Conservation (phyloP, 2,797 vertebrate genomes). For the Champsocephalus gunnari region DNA sequence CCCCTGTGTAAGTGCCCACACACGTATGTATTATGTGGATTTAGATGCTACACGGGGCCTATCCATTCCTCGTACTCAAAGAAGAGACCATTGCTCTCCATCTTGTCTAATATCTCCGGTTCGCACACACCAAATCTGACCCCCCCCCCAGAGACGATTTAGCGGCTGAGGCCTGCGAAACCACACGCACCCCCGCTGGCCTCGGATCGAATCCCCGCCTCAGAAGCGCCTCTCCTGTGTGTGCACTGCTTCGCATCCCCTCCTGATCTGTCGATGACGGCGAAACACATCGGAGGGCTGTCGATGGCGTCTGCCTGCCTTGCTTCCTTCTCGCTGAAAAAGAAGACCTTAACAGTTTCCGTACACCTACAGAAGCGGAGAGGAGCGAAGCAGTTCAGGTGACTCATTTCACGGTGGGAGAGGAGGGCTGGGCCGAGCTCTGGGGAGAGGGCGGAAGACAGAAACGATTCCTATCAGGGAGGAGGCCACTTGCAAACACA, state of each 20-base stretch:
- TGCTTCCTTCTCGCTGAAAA: constrained; percentile 12
- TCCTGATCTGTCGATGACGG: constrained; percentile 58
- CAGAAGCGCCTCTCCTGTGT: constrained; percentile 60
- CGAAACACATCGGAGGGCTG: constrained; percentile 46
- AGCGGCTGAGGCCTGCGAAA: constrained; percentile 62
- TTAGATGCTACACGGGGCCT: constrained; percentile 42
- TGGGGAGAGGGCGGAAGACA: constrained; percentile 48
- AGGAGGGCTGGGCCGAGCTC: constrained; percentile 58
- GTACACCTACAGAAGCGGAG: constrained; percentile 27
- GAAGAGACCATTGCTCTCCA: constrained; percentile 22
- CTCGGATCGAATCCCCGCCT: constrained; percentile 65
- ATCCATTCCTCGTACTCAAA: constrained; percentile 43
- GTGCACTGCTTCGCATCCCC: constrained; percentile 39
- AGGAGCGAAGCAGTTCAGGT: constrained; percentile 61
- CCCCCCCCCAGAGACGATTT: constrained; percentile 64
- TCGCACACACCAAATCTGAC: constrained; percentile 36
- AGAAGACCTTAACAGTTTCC: constrained; percentile 32
- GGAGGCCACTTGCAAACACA: constrained; percentile 68
- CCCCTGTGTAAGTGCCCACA: constrained; percentile 31
- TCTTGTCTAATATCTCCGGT: constrained; percentile 48
- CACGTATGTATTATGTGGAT: constrained; percentile 39
- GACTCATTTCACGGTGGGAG: constrained; percentile 71
- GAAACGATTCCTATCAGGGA: constrained; percentile 59
- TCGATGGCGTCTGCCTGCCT: constrained; percentile 42
- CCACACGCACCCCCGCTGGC: constrained; percentile 56